Evolutionary conservation across 37 sponge, comb jelly and placozoan genomes (phyloP), one percentile per base, ranked within the genome.

Genomic region (Chondrilla cf. caribensis): DNA sequence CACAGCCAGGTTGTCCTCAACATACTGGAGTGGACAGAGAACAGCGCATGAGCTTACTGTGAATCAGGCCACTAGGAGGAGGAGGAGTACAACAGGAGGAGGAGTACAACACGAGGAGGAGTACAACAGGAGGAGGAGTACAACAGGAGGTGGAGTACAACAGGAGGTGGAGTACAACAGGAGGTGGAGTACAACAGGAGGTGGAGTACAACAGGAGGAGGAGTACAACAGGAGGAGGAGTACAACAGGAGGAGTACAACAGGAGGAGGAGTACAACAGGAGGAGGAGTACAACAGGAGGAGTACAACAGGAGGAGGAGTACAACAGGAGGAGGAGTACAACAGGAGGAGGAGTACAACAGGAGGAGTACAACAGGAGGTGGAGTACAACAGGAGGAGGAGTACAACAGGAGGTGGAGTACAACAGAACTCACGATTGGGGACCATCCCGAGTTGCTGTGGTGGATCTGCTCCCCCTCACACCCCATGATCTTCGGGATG

Each of bases 381-480:
- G 57, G 35, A n/a, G 17, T 37, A 33, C 37, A 22, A 21, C 58
- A 54, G 24, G n/a, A 47, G 9, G 11, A 47, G 51, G 11, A 11
- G 51, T 47, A 47, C 51, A 35, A 28, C 38, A 24, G 38, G 22
- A 19, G 8, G 22, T 32, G 57, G 35, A n/a, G 17, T 37, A 33
- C 37, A 22, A 21, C 58, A 54, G 24, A 47, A 79, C 95, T 88
- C 64, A 94, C 95, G 55, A 98, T 93, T 31, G 92, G 96, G 26
- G 96, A 96, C 99, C 99, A 95, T 33, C 99, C 99, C 35, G 90
- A 90, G 31, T 85, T 89, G 84, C 99, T 95, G 79, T 94, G 93
- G 65, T 99, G 97, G 18, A 99, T 93, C 78, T 90, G 87, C 68
- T 99, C 89, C 31, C 88, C 93, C 37, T 90, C 93, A 38, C 87